Percentiles rank a stretch among this genome's conserved stretches.
Evolutionary conservation across 2,113 vertebrate genomes (phyloP).

Genomic region (Sinocyclocheilus grahami): DNA sequence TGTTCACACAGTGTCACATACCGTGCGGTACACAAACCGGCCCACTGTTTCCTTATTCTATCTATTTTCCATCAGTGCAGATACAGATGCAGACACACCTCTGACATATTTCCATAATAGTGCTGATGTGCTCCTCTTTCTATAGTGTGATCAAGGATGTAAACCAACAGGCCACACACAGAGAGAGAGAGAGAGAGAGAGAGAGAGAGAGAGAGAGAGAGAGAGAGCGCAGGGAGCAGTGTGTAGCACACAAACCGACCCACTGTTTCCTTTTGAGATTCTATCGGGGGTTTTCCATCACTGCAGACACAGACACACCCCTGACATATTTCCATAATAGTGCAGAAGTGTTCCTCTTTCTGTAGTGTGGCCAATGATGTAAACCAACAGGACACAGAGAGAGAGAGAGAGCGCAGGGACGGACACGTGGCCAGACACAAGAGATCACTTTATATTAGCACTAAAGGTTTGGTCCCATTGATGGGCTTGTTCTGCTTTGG

Average conservation of each 20-base stretch:
- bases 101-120: conserved; percentile 27
- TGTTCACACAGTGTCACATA: background rate
- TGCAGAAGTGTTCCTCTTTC: background rate
- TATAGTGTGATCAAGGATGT: background rate
- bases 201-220: too few relatives aligned
- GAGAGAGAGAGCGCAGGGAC: background rate
- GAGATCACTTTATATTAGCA: background rate
- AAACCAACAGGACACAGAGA: background rate
- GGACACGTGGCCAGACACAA: background rate
- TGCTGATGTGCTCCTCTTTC: background rate
- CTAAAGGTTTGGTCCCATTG: conserved; percentile 5
- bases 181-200: background rate
- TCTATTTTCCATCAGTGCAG: conserved; percentile 24
- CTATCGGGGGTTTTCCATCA: conserved; percentile 36
- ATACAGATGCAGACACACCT: background rate
- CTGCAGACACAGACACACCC: background rate
- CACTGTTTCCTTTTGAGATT: conserved; percentile 60
- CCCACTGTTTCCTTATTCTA: conserved; percentile 58
- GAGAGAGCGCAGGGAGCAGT: background rate
- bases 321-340: conserved; percentile 27
- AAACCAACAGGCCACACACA: background rate
- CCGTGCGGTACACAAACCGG: background rate
- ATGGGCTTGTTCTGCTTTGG: background rate
- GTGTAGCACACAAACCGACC: conserved; percentile 30
- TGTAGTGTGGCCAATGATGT: background rate